Evolutionary conservation across 2,113 vertebrate genomes (phyloP).

Genomic region (Bucco capensis): DNA sequence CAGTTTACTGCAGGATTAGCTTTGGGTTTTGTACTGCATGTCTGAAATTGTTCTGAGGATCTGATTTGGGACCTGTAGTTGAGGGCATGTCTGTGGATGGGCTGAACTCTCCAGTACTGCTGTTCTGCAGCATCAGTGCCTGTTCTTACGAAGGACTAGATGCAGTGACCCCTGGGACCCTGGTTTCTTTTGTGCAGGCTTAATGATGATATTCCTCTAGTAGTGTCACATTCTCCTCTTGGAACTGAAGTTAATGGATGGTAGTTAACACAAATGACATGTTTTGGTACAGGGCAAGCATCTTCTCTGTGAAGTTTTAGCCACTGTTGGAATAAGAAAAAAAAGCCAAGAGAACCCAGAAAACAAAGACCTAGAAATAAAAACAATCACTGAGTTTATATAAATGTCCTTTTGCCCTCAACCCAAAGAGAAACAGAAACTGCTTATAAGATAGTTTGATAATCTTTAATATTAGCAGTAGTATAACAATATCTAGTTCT

Average conservation of each 20-base stretch:
- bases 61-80: not conserved
- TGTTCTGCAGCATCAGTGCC: not conserved
- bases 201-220: not conserved
- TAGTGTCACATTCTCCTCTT: not conserved
- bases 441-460: not conserved
- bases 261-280: not conserved
- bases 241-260: not conserved
- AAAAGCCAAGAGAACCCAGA: not conserved
- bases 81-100: fast-evolving
- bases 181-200: not conserved
- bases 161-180: not conserved
- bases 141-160: not conserved
- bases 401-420: not conserved
- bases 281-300: not conserved
- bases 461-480: not conserved
- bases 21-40: not conserved
- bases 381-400: not conserved
- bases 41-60: not conserved
- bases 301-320: not conserved
- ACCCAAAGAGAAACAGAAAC: not conserved
- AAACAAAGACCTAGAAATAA: not conserved
- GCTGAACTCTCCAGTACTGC: not conserved
- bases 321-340: not conserved
- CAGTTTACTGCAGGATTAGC: not conserved
- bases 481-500: not conserved